phyloP scores from a whole-genome alignment of 2,888 invertebrate species.

The Shargacucullia verbasci region DNA sequence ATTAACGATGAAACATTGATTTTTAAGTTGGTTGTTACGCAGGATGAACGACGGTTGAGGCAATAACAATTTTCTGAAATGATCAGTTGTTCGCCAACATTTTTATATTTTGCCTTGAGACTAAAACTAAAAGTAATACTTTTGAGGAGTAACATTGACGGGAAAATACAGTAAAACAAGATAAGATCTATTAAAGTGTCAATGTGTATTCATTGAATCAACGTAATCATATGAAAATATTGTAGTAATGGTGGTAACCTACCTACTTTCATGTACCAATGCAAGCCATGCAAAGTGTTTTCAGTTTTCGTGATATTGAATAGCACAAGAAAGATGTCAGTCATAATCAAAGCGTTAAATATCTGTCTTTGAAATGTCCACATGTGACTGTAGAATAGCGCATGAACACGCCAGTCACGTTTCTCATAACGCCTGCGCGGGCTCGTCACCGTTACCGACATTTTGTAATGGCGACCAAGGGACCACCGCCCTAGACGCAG shows the following conservation, averaged over 20 bases:
- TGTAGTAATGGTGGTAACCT: no score
- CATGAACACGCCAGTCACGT: slow-evolving; percentile 70
- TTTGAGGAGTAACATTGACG: slow-evolving; percentile 22
- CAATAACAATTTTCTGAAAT: slow-evolving; percentile 48
- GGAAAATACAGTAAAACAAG: slow-evolving; percentile 39
- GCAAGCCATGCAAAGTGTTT: slow-evolving; percentile 1
- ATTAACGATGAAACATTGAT: slow-evolving; percentile 36
- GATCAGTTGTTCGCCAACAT: slow-evolving; percentile 33
- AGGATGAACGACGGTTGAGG: slow-evolving; percentile 38
- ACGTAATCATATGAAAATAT: not conserved
- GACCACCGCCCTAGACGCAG: slow-evolving; percentile 73
- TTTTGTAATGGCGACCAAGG: slow-evolving; percentile 78
- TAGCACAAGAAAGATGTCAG: slow-evolving; percentile 15
- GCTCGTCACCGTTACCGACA: slow-evolving; percentile 80
- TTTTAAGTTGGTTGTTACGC: slow-evolving; percentile 22
- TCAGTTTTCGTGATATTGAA: slow-evolving; percentile 16
- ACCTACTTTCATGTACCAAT: slow-evolving; percentile 1
- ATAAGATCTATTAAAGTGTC: slow-evolving; percentile 24
- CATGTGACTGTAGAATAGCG: slow-evolving; percentile 26
- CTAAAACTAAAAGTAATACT: slow-evolving; percentile 41
- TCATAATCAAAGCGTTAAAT: slow-evolving; percentile 55
- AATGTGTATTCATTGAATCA: slow-evolving; percentile 8
- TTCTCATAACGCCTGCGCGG: slow-evolving; percentile 52
- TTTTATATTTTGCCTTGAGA: slow-evolving; percentile 40
- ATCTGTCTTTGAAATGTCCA: slow-evolving; percentile 53